Percentiles rank a stretch among this genome's conserved stretches.
Evolutionary conservation across 2,797 vertebrate genomes (phyloP).

Genomic region (Protosalanx chinensis): DNA sequence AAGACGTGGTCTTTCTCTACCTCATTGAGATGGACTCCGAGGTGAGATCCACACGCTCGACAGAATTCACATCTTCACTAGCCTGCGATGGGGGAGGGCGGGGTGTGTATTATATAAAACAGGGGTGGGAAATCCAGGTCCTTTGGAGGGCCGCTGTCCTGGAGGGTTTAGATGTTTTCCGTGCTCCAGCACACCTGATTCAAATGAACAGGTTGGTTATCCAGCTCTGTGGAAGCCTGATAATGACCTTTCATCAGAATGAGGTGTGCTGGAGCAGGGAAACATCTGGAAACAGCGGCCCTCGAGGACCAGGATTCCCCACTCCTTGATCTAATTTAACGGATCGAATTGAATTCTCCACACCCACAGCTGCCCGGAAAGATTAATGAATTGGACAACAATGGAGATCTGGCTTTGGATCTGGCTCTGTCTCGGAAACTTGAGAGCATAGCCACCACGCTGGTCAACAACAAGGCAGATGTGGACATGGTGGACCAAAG

Average conservation of each 20-base stretch:
- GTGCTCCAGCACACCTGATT: no score
- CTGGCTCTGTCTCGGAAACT: slow-evolving; percentile 86
- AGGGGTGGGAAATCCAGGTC: no score
- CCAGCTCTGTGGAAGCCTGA: no score
- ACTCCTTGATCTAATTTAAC: no score
- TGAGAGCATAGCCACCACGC: slow-evolving; percentile 92
- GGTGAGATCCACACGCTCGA: slow-evolving; percentile 64
- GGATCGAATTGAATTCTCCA: slow-evolving; percentile 1
- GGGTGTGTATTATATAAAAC: no score
- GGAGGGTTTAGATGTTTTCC: no score
- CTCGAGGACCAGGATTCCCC: no score
- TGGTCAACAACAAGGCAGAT: slow-evolving; percentile 92
- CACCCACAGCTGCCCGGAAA: slow-evolving; percentile 85
- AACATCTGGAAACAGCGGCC: no score
- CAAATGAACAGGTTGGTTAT: no score
- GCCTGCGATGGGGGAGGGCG: background rate
- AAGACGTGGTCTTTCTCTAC: slow-evolving; percentile 96
- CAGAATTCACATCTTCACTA: background rate
- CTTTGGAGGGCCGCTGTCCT: no score
- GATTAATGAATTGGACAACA: slow-evolving; percentile 91
- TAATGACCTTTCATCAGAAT: no score
- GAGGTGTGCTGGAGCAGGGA: no score
- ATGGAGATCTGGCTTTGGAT: slow-evolving; percentile 93
- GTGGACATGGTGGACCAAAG: slow-evolving; percentile 94
- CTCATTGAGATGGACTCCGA: slow-evolving; percentile 98